Percentiles rank a stretch among this genome's conserved stretches.
These are phyloP conservation scores for Eulemur coronatus DNA, from an alignment of 2,797 vertebrate species.

Conservation along the genomic window DNA sequence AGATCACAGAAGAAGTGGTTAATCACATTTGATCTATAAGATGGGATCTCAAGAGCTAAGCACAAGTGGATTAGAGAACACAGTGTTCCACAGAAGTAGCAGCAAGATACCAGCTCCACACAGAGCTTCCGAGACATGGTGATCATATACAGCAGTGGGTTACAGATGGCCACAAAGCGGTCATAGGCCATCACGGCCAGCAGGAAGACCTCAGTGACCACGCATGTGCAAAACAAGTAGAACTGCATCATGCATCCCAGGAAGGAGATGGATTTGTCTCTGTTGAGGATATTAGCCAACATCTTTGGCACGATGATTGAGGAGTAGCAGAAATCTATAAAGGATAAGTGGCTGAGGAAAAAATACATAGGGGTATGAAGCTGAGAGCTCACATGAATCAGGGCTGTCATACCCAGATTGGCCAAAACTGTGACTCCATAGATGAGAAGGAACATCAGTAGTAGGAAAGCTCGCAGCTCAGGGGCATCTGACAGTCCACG, in stretches of 20 bases:
- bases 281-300: background rate
- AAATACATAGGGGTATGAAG: constrained; percentile 64
- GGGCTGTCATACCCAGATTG: constrained; percentile 46
- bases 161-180: constrained; percentile 59
- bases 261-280: constrained; percentile 43
- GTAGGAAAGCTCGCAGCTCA: background rate
- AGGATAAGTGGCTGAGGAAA: constrained; percentile 68
- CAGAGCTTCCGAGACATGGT: no score
- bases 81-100: no score
- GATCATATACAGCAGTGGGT: constrained; percentile 38
- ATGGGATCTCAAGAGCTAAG: no score
- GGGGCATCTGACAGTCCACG: constrained; percentile 32
- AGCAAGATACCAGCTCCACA: no score
- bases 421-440: constrained; percentile 40
- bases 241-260: constrained; percentile 24
- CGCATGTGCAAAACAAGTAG: constrained; percentile 41
- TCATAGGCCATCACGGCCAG: constrained; percentile 64
- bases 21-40: no score
- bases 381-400: constrained; percentile 19
- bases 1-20: no score
- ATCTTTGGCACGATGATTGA: constrained; percentile 28
- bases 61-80: no score
- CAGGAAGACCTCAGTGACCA: constrained; percentile 32
- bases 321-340: constrained; percentile 69
- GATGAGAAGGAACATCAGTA: constrained; percentile 58